A percentile compares a stretch with the other conserved stretches of the same genome.
These are phyloP conservation scores for Rhamphomyia laevipes DNA, from an alignment of 2,888 invertebrate genomes.

Conservation along the genomic window DNA sequence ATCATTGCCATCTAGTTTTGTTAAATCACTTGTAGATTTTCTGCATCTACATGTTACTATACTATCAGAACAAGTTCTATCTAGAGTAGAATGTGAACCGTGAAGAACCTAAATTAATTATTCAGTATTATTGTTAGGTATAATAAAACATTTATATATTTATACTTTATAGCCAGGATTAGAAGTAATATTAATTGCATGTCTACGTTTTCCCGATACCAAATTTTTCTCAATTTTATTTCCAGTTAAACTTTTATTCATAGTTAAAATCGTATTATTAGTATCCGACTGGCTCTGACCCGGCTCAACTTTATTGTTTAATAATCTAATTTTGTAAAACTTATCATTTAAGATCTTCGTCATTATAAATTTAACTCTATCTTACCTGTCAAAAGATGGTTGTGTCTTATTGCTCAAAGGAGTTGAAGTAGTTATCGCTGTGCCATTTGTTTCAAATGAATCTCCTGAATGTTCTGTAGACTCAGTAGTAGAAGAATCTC, in stretches of 20 bases:
- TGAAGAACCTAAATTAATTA: slow-evolving; percentile 26
- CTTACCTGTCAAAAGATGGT: too few species aligned
- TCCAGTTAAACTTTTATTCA: not conserved
- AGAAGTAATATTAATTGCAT: slow-evolving; percentile 38
- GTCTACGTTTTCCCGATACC: slow-evolving; percentile 23
- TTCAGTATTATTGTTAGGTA: not conserved
- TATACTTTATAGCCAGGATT: slow-evolving; percentile 36
- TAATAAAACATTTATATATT: not conserved
- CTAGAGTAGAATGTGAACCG: slow-evolving; percentile 36
- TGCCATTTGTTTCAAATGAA: slow-evolving; percentile 29
- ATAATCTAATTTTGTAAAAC: too few species aligned
- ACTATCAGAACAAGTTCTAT: slow-evolving; percentile 37
- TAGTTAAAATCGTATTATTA: not conserved
- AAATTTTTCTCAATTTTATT: slow-evolving; percentile 6
- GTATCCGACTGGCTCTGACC: too few species aligned
- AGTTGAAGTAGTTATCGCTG: slow-evolving; percentile 29
- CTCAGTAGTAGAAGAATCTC: slow-evolving; percentile 35
- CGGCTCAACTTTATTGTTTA: too few species aligned
- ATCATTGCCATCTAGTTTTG: slow-evolving; percentile 36
- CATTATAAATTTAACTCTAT: too few species aligned
- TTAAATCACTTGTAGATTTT: slow-evolving; percentile 68
- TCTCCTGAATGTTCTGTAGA: slow-evolving; percentile 34
- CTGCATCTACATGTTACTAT: slow-evolving; percentile 43
- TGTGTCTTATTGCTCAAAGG: not conserved
- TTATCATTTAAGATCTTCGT: too few species aligned